These are phyloP conservation scores for Bugula neritina DNA, from an alignment of 2,888 invertebrate genomes.

Conservation along the genomic window DNA sequence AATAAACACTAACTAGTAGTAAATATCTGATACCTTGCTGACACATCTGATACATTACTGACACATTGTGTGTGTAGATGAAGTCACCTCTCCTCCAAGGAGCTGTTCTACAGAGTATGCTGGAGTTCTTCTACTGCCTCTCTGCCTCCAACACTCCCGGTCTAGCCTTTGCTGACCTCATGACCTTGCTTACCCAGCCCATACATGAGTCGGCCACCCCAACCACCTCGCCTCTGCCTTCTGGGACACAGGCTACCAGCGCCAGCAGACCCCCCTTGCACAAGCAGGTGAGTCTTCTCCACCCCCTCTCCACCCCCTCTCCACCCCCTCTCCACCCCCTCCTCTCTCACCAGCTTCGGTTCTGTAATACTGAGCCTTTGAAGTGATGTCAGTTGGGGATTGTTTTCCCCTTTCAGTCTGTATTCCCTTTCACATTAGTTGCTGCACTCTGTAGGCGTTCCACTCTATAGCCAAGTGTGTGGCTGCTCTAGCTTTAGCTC, in stretches of 20 bases:
- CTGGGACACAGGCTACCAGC: too few species aligned
- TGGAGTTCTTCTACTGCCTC: slow-evolving; percentile 86
- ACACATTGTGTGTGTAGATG: slow-evolving; percentile 55
- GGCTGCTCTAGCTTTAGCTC: slow-evolving; percentile 80
- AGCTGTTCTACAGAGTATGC: slow-evolving; percentile 79
- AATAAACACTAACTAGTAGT: too few species aligned
- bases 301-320: too few species aligned
- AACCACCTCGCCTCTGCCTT: slow-evolving; percentile 30
- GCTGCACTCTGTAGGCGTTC: slow-evolving; percentile 72
- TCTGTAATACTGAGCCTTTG: too few species aligned
- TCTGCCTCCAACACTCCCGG: slow-evolving; percentile 59
- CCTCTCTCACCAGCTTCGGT: too few species aligned
- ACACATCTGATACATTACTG: too few species aligned
- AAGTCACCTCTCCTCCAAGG: slow-evolving; percentile 89
- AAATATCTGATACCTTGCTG: too few species aligned
- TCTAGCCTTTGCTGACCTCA: slow-evolving; percentile 6
- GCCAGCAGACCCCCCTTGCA: too few species aligned
- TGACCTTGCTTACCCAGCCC: neutral
- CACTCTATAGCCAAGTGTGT: slow-evolving; percentile 94
- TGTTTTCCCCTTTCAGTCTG: too few species aligned
- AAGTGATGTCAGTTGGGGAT: too few species aligned
- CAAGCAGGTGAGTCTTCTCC: slow-evolving; percentile 49
- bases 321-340: too few species aligned
- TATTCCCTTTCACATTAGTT: too few species aligned
- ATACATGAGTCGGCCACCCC: neutral